Percentiles rank a stretch among this genome's conserved stretches.
Conservation (phyloP, 2,888 invertebrate species). For the Steromphala cineraria region DNA sequence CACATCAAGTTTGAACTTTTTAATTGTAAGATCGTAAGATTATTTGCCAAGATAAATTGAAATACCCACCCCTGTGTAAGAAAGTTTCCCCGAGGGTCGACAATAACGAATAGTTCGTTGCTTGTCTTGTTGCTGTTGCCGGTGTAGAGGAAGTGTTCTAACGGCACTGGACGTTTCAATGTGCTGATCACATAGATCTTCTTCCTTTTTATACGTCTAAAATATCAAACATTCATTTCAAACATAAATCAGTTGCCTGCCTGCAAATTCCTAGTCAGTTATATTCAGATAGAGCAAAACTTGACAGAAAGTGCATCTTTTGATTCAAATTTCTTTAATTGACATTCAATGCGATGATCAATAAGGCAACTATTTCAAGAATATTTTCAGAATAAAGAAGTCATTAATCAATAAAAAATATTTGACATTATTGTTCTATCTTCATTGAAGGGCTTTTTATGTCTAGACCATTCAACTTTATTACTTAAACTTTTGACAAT, state of each 20-base stretch:
- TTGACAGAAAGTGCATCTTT: neutral
- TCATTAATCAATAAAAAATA: too few relatives aligned
- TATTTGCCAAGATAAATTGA: too few relatives aligned
- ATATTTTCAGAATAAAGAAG: too few relatives aligned
- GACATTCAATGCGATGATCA: too few relatives aligned
- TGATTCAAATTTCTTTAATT: neutral
- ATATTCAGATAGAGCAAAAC: neutral
- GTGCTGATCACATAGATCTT: slow-evolving; percentile 95
- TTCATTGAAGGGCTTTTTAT: too few relatives aligned
- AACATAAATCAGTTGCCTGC: neutral
- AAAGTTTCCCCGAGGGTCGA: slow-evolving; percentile 87
- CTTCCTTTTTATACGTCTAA: slow-evolving; percentile 80
- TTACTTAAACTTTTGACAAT: too few relatives aligned
- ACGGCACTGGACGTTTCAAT: slow-evolving; percentile 92
- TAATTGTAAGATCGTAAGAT: too few relatives aligned
- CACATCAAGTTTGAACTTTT: too few relatives aligned
- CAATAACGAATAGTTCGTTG: slow-evolving; percentile 81
- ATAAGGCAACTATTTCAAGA: too few relatives aligned
- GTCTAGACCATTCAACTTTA: too few relatives aligned
- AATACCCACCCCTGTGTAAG: slow-evolving; percentile 78
- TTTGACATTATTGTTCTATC: too few relatives aligned
- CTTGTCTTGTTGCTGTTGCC: slow-evolving; percentile 75
- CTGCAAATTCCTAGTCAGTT: too few relatives aligned
- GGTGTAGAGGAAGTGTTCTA: slow-evolving; percentile 95
- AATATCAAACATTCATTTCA: neutral